A percentile compares a stretch with the other conserved stretches of the same genome.
phyloP scores from a whole-genome alignment of 2,113 vertebrate genomes.

The Lampris megalopsis region DNA sequence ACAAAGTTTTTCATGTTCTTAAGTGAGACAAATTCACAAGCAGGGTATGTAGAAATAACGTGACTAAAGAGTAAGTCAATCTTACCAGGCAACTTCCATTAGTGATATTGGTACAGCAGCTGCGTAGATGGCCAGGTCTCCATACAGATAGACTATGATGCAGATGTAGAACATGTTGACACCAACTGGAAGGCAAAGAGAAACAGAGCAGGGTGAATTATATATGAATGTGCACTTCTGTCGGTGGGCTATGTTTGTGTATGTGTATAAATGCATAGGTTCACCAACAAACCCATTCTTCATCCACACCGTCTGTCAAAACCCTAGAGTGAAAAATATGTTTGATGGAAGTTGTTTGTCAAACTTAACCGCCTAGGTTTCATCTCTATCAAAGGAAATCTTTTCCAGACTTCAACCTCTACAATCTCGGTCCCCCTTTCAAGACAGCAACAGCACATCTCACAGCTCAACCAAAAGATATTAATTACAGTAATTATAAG shows the following conservation, averaged over 20 bases:
- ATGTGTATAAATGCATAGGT: neutral
- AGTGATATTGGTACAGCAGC: constrained; percentile 95
- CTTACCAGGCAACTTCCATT: constrained; percentile 97
- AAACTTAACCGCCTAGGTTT: neutral
- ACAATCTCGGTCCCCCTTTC: constrained; percentile 31
- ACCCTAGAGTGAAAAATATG: constrained; percentile 18
- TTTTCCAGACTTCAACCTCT: constrained; percentile 15
- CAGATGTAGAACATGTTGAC: constrained; percentile 99
- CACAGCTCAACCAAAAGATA: constrained; percentile 36
- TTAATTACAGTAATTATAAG: constrained; percentile 66
- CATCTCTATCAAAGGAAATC: constrained; percentile 39
- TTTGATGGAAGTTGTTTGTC: constrained; percentile 19
- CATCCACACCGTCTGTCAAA: constrained; percentile 36
- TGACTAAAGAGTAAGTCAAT: constrained; percentile 22
- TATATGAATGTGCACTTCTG: neutral
- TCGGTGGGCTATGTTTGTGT: neutral
- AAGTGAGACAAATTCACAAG: neutral
- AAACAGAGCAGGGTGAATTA: neutral
- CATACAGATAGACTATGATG: constrained; percentile 97
- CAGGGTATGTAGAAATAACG: neutral
- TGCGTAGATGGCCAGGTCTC: constrained; percentile 97
- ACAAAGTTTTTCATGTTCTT: constrained; percentile 26
- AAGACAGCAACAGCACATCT: constrained; percentile 10
- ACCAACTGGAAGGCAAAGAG: constrained; percentile 85
- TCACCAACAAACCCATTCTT: constrained; percentile 39